phyloP scores from a whole-genome alignment of 2,888 invertebrate species.

The Sinotaia quadrata region DNA sequence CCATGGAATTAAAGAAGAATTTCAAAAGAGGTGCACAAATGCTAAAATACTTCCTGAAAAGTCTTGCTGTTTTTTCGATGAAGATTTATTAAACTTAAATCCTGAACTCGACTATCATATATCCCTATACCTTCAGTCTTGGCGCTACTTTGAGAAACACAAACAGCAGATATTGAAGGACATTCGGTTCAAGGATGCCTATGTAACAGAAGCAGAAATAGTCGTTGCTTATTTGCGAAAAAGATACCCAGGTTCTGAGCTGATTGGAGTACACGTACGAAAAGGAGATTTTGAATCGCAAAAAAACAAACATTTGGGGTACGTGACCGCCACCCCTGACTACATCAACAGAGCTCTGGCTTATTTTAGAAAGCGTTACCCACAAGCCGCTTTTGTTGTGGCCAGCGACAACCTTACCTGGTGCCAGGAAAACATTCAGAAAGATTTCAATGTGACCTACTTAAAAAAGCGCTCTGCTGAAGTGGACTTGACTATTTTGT shows the following conservation, averaged over 20 bases:
- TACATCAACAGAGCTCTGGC: slow-evolving; percentile 8
- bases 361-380: slow-evolving; percentile 9
- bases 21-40: not conserved
- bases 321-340: slow-evolving; percentile 3
- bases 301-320: not conserved
- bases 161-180: no score
- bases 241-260: not conserved
- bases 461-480: not conserved
- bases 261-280: slow-evolving; percentile 16
- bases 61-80: no score
- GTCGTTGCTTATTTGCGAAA: not conserved
- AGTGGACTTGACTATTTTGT: slow-evolving; percentile 13
- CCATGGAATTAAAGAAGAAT: not conserved
- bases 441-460: not conserved
- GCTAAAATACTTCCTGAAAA: no score
- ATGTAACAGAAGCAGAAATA: not conserved
- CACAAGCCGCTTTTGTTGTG: slow-evolving; percentile 12
- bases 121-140: no score
- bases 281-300: not conserved
- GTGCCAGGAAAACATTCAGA: not conserved
- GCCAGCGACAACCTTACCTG: not conserved
- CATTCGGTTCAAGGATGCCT: not conserved
- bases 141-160: no score
- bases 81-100: no score
- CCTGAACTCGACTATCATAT: no score